Conservation (phyloP, 2,888 invertebrate genomes). For the Tanytarsus gracilentus region DNA sequence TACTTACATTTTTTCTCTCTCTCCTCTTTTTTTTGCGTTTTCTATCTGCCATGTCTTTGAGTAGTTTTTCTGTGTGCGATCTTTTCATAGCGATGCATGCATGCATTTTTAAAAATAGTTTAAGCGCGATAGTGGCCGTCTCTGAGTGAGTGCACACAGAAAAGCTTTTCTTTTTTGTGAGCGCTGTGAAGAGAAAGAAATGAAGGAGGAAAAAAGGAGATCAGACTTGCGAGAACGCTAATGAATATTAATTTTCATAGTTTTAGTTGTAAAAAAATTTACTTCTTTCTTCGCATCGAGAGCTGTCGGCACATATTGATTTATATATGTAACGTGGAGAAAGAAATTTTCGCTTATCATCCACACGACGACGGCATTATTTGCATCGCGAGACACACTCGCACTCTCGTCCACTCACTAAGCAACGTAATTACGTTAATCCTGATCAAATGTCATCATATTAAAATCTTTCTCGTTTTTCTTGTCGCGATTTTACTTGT, state of each 20-base stretch:
- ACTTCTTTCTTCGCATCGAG: background rate
- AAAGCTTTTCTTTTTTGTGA: background rate
- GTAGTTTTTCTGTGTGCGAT: background rate
- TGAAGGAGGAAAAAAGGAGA: background rate
- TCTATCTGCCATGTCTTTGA: no score
- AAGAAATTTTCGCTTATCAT: slow-evolving; percentile 8
- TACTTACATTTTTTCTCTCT: slow-evolving; percentile 9
- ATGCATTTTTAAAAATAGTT: slow-evolving; percentile 16
- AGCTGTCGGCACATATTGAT: slow-evolving; percentile 19
- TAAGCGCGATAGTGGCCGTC: background rate
- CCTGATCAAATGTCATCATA: slow-evolving; percentile 28
- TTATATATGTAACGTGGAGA: slow-evolving; percentile 4
- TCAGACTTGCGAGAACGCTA: no score
- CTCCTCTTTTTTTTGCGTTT: background rate
- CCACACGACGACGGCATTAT: background rate
- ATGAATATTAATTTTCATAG: slow-evolving; percentile 22
- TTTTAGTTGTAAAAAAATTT: slow-evolving; percentile 1
- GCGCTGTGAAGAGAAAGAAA: no score
- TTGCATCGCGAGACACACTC: background rate
- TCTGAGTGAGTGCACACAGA: background rate
- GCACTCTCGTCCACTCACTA: background rate
- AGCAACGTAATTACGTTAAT: slow-evolving; percentile 23
- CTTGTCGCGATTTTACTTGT: slow-evolving; percentile 14
- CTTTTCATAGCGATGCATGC: background rate
- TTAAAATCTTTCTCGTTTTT: slow-evolving; percentile 23